A percentile compares a stretch with the other conserved stretches of the same genome.
Evolutionary conservation across 2,113 vertebrate genomes (phyloP).

Genomic region (Etheostoma spectabile): DNA sequence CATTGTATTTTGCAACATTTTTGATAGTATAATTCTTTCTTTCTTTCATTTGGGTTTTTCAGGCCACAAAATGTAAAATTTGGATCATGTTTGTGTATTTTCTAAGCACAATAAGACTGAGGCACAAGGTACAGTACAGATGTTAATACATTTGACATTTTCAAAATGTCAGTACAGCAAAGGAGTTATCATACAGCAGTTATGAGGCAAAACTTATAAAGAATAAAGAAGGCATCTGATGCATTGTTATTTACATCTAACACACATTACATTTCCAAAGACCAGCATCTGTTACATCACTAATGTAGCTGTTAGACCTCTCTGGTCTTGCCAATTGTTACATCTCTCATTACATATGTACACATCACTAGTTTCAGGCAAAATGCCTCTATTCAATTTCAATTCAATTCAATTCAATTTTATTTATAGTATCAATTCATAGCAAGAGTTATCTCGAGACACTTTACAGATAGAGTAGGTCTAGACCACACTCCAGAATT

Average conservation of each 20-base stretch:
- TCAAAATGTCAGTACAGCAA: conserved; percentile 29
- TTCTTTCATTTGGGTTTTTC: conserved; percentile 8
- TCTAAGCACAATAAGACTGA: conserved; percentile 34
- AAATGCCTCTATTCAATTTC: too few relatives aligned
- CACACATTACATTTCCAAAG: background rate
- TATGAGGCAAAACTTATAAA: conserved; percentile 1
- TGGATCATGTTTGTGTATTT: conserved; percentile 12
- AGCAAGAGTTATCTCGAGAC: too few relatives aligned
- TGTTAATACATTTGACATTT: conserved; percentile 39
- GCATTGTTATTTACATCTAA: conserved; percentile 28
- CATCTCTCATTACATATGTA: background rate
- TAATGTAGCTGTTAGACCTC: background rate
- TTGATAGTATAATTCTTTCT: background rate
- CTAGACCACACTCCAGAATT: too few relatives aligned
- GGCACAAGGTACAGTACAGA: conserved; percentile 43
- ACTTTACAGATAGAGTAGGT: too few relatives aligned
- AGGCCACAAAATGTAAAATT: conserved; percentile 28
- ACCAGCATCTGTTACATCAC: conserved; percentile 4
- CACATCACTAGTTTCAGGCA: background rate
- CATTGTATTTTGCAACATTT: conserved; percentile 9
- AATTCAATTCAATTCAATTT: too few relatives aligned
- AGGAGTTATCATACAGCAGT: conserved; percentile 45
- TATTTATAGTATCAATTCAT: too few relatives aligned
- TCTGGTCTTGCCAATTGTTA: background rate
- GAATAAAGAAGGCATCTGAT: conserved; percentile 45